Conservation (phyloP, 2,797 vertebrate genomes). For the Rhynchonycteris naso region DNA sequence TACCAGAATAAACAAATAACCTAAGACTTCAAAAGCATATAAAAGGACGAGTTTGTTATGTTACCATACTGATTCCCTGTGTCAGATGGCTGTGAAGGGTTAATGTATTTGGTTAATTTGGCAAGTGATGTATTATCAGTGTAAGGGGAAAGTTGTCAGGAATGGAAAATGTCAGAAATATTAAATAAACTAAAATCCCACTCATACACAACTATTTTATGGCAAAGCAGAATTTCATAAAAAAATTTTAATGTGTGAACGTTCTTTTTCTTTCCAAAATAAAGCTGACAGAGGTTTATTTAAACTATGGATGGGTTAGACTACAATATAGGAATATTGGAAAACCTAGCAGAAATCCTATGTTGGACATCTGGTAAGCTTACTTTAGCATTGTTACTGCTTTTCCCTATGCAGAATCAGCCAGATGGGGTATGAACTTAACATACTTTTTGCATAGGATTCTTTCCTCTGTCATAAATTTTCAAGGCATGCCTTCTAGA, state of each 20-base stretch:
- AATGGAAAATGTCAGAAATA: background rate
- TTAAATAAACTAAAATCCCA: conserved; percentile 27
- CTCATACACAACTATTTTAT: background rate
- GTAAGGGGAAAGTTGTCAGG: background rate
- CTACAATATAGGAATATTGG: background rate
- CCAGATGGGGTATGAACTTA: background rate
- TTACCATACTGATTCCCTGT: background rate
- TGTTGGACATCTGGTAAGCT: background rate
- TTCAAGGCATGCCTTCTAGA: background rate
- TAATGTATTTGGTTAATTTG: background rate
- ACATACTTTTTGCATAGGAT: background rate
- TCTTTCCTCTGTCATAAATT: background rate
- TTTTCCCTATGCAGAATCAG: background rate
- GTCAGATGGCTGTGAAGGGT: background rate
- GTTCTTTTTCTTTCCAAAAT: background rate
- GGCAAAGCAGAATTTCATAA: background rate
- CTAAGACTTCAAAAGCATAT: background rate
- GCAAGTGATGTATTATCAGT: background rate
- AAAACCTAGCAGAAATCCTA: background rate
- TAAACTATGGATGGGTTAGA: background rate
- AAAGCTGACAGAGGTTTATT: background rate
- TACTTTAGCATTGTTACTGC: background rate
- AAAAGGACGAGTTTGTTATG: background rate
- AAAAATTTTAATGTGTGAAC: background rate
- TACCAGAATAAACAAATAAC: conserved; percentile 22